These are phyloP conservation scores for Elysia crispata DNA, from an alignment of 2,888 invertebrate genomes.

Conservation along the genomic window DNA sequence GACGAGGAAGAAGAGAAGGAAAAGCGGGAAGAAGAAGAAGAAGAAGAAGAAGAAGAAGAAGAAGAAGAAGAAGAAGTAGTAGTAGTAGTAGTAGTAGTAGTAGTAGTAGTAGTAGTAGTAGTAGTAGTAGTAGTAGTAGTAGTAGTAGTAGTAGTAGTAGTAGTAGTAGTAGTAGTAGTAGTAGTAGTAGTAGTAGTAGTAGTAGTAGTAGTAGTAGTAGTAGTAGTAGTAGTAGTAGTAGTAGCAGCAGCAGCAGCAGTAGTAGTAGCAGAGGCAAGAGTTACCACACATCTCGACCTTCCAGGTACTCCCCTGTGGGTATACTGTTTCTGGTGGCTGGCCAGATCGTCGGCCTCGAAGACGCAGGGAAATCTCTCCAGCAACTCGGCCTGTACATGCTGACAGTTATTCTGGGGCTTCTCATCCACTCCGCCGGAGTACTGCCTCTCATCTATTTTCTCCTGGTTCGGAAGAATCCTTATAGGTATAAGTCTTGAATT, in stretches of 20 bases:
- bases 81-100: constrained; percentile 1
- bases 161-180: constrained; percentile 9
- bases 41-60: no score
- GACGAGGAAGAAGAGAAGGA: no score
- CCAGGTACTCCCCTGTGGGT: constrained; percentile 76
- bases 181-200: constrained; percentile 6
- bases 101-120: constrained; percentile 5
- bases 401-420: constrained; percentile 89
- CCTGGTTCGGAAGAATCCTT: constrained; percentile 70
- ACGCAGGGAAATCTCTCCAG: constrained; percentile 87
- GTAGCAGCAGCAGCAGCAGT: no score
- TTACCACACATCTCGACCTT: constrained; percentile 36
- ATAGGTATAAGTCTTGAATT: constrained; percentile 41
- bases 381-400: constrained; percentile 93
- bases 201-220: constrained; percentile 5
- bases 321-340: constrained; percentile 82
- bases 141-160: constrained; percentile 1
- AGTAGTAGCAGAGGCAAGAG: no score
- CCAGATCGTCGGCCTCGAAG: constrained; percentile 92
- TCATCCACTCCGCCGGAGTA: constrained; percentile 93
- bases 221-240: constrained; percentile 18
- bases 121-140: constrained; percentile 6
- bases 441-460: constrained; percentile 90
- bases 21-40: no score
- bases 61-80: no score